Evolutionary conservation across 2,113 vertebrate genomes (phyloP).

Genomic region (Stegastes partitus): DNA sequence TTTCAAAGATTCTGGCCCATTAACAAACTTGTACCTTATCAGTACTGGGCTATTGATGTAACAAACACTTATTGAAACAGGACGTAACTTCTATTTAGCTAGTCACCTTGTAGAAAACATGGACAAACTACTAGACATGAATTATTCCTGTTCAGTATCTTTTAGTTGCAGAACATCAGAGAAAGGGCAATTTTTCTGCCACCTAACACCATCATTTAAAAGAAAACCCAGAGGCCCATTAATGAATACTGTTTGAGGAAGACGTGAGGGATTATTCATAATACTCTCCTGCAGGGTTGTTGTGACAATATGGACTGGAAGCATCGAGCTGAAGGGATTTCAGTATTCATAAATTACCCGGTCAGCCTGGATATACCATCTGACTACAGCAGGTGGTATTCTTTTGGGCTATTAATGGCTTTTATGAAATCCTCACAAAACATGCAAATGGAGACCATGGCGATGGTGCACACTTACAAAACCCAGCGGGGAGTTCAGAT

Average conservation of each 20-base stretch:
- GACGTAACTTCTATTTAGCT: no score
- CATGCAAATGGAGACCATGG: not conserved
- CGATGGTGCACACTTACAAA: not conserved
- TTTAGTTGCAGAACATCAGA: not conserved
- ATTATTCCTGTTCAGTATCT: no score
- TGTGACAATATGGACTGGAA: conserved; percentile 33
- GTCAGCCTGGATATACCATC: conserved; percentile 38
- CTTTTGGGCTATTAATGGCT: conserved; percentile 7
- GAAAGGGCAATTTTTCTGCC: not conserved
- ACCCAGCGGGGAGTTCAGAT: not conserved
- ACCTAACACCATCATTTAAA: conserved; percentile 1
- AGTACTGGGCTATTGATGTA: no score
- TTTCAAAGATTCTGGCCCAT: no score
- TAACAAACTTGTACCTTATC: no score
- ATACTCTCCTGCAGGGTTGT: conserved; percentile 7
- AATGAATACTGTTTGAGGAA: conserved; percentile 5
- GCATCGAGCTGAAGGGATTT: conserved; percentile 17
- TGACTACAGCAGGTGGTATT: conserved; percentile 20
- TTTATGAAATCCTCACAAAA: conserved; percentile 27
- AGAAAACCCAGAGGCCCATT: not conserved
- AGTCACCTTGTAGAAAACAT: no score
- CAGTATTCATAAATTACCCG: conserved; percentile 39
- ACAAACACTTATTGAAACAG: no score
- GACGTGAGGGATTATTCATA: conserved; percentile 26
- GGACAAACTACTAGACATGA: no score